Percentiles rank a stretch among this genome's conserved stretches.
These are phyloP conservation scores for Stichodactyla helianthus DNA, from an alignment of 64 coral and sea anemone genomes.

Conservation along the genomic window DNA sequence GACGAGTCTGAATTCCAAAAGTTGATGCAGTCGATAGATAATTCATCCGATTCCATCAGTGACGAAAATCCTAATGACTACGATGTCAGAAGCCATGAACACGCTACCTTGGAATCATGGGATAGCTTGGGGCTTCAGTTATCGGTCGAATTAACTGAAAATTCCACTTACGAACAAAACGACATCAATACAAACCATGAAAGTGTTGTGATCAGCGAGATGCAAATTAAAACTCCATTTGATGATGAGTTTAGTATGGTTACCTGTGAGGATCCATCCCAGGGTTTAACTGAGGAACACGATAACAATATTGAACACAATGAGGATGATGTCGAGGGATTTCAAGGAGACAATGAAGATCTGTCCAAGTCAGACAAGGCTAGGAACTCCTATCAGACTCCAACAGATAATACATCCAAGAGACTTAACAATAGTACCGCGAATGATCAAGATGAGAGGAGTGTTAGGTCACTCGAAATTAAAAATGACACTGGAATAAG, in stretches of 20 bases:
- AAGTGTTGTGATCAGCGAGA: no score
- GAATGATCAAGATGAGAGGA: not conserved
- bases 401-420: not conserved
- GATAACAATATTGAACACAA: not conserved
- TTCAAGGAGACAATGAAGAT: not conserved
- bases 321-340: not conserved
- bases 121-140: no score
- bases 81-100: not conserved
- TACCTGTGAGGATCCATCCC: not conserved
- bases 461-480: not conserved
- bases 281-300: not conserved
- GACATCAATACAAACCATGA: not conserved
- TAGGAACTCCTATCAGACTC: not conserved
- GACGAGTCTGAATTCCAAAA: not conserved
- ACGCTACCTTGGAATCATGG: not conserved
- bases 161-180: not conserved
- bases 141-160: not conserved
- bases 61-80: not conserved
- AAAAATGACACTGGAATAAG: not conserved
- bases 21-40: not conserved
- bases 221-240: no score
- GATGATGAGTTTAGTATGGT: no score
- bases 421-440: not conserved
- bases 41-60: not conserved
- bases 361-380: not conserved